A percentile compares a stretch with the other conserved stretches of the same genome.
Evolutionary conservation across 2,888 invertebrate genomes (phyloP).

Genomic region (Notodonta ziczac): DNA sequence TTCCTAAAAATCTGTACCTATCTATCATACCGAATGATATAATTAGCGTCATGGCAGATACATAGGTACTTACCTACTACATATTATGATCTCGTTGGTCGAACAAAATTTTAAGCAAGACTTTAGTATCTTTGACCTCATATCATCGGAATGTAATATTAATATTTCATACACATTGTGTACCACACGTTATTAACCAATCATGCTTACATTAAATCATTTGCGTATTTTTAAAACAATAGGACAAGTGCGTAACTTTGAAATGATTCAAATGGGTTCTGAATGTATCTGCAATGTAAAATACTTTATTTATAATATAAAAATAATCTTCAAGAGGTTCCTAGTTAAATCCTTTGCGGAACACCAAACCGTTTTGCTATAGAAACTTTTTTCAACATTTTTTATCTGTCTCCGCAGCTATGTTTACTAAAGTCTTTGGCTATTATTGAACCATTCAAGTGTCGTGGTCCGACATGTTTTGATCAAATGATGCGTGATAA

Average conservation of each 20-base stretch:
- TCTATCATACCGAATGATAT: too few relatives aligned
- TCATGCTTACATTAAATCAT: conserved; percentile 39
- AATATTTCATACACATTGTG: conserved; percentile 13
- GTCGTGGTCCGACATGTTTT: conserved; percentile 68
- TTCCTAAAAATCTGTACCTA: too few relatives aligned
- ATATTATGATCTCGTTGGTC: too few relatives aligned
- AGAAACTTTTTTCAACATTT: conserved; percentile 37
- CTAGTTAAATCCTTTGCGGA: background rate
- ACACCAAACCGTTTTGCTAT: conserved; percentile 10
- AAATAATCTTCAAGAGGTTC: too few relatives aligned
- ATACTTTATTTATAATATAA: too few relatives aligned
- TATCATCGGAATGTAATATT: conserved; percentile 15
- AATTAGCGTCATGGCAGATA: too few relatives aligned
- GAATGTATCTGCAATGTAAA: background rate
- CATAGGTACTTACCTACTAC: too few relatives aligned
- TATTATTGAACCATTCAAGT: conserved; percentile 56
- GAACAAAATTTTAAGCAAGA: too few relatives aligned
- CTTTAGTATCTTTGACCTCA: background rate
- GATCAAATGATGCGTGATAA: conserved; percentile 78
- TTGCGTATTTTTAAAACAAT: conserved; percentile 34
- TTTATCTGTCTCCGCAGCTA: conserved; percentile 37
- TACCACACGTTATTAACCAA: conserved; percentile 31
- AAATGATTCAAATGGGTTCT: background rate
- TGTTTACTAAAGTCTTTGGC: conserved; percentile 43
- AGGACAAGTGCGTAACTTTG: conserved; percentile 12